Conservation (phyloP, 1,140 invertebrate species). For the Dendrolimus punctatus region DNA sequence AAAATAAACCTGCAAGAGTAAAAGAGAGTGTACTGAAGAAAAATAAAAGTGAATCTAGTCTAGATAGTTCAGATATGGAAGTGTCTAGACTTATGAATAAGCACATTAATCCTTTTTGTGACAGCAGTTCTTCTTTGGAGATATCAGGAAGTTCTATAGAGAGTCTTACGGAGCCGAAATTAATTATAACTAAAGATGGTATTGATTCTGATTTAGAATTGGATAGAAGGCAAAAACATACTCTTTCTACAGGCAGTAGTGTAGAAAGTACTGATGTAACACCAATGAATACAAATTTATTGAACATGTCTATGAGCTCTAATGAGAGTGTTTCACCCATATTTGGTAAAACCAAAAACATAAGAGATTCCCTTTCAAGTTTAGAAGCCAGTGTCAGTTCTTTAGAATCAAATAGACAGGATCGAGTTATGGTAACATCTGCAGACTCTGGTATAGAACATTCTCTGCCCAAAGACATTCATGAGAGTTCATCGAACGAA, state of each 20-base stretch:
- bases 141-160: slow-evolving; percentile 67
- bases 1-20: slow-evolving; percentile 43
- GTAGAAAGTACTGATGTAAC: slow-evolving; percentile 57
- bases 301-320: slow-evolving; percentile 64
- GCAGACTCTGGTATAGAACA: slow-evolving; percentile 66
- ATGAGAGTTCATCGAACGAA: slow-evolving; percentile 63
- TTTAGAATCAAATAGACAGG: slow-evolving; percentile 53
- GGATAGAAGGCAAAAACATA: slow-evolving; percentile 32
- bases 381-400: slow-evolving; percentile 67
- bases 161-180: slow-evolving; percentile 33
- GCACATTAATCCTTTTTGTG: slow-evolving; percentile 51
- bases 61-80: slow-evolving; percentile 68
- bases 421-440: slow-evolving; percentile 62
- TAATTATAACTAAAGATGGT: slow-evolving; percentile 25
- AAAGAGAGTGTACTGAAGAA: slow-evolving; percentile 64
- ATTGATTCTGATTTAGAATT: slow-evolving; percentile 27
- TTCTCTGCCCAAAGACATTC: slow-evolving; percentile 51
- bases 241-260: slow-evolving; percentile 48
- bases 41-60: slow-evolving; percentile 66
- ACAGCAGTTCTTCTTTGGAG: slow-evolving; percentile 64
- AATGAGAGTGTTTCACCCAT: slow-evolving; percentile 68
- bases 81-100: slow-evolving; percentile 63
- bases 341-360: slow-evolving; percentile 59
- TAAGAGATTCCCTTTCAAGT: slow-evolving; percentile 64
- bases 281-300: slow-evolving; percentile 43